phyloP scores from a whole-genome alignment of 2,888 invertebrate genomes.

The Coelopa pilipes region DNA sequence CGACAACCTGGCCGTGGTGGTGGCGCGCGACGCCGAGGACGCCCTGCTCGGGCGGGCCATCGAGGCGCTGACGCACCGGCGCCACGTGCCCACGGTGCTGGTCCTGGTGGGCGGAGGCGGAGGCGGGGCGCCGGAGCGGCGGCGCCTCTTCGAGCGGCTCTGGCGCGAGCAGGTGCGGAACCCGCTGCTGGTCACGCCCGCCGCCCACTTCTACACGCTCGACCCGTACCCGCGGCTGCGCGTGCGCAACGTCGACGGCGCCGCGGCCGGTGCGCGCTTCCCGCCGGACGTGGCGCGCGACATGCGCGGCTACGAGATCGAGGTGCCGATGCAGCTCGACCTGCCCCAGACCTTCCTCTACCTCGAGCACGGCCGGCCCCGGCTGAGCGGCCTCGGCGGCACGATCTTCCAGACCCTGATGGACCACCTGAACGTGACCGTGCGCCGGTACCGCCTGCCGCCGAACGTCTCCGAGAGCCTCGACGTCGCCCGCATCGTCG shows the following conservation, averaged over 20 bases:
- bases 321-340: slow-evolving; percentile 6
- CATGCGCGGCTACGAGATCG: neutral
- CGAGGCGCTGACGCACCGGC: too few relatives aligned
- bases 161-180: too few relatives aligned
- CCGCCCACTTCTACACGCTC: neutral
- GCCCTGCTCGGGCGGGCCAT: too few relatives aligned
- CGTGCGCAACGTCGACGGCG: neutral
- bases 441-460: neutral
- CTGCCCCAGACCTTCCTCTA: neutral
- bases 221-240: neutral
- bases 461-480: neutral
- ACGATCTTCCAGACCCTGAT: slow-evolving; percentile 1
- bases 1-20: too few relatives aligned
- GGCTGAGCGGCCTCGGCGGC: slow-evolving; percentile 4
- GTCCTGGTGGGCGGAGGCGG: too few relatives aligned
- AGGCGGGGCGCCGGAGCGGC: too few relatives aligned
- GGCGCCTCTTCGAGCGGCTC: too few relatives aligned
- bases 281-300: neutral
- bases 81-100: too few relatives aligned
- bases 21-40: too few relatives aligned
- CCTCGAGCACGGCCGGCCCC: neutral
- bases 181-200: too few relatives aligned
- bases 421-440: neutral
- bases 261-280: neutral
- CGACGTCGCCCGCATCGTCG: neutral